Evolutionary conservation across 2,888 invertebrate genomes (phyloP).

Genomic region (Orthosia cruda): DNA sequence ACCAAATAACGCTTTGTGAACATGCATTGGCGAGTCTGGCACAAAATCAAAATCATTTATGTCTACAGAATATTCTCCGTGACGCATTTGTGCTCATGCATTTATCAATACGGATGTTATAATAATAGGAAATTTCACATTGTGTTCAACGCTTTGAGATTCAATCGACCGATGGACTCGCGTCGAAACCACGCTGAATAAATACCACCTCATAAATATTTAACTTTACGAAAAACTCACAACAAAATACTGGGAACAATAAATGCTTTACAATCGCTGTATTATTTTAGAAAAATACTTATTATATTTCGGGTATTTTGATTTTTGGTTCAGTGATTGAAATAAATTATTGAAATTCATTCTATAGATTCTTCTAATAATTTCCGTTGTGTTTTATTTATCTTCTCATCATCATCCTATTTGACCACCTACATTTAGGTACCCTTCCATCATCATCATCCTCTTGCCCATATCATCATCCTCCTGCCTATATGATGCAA

Average conservation of each 20-base stretch:
- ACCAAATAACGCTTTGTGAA: slow-evolving; percentile 25
- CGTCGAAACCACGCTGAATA: slow-evolving; percentile 68
- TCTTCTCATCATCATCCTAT: too few relatives aligned
- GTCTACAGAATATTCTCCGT: slow-evolving; percentile 62
- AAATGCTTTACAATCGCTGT: slow-evolving; percentile 36
- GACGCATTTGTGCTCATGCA: slow-evolving; percentile 67
- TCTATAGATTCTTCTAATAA: not conserved
- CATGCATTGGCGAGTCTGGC: slow-evolving; percentile 30
- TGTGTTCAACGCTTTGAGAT: slow-evolving; percentile 76
- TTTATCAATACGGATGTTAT: slow-evolving; percentile 71
- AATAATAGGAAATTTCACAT: slow-evolving; percentile 76
- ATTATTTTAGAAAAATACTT: slow-evolving; percentile 31
- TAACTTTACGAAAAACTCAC: slow-evolving; percentile 64
- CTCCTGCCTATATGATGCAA: too few relatives aligned
- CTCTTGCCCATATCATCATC: too few relatives aligned
- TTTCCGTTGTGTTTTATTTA: not conserved
- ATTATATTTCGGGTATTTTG: slow-evolving; percentile 3
- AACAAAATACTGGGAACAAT: slow-evolving; percentile 48
- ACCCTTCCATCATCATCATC: too few relatives aligned
- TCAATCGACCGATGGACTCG: slow-evolving; percentile 74
- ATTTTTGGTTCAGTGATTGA: not conserved
- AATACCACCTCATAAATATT: slow-evolving; percentile 75
- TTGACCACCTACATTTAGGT: too few relatives aligned
- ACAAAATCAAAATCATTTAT: slow-evolving; percentile 62
- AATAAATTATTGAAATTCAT: slow-evolving; percentile 4